Evolutionary conservation across 92 coral and sea anemone genomes (phyloP).

Genomic region (Chrysogorgia sp.): DNA sequence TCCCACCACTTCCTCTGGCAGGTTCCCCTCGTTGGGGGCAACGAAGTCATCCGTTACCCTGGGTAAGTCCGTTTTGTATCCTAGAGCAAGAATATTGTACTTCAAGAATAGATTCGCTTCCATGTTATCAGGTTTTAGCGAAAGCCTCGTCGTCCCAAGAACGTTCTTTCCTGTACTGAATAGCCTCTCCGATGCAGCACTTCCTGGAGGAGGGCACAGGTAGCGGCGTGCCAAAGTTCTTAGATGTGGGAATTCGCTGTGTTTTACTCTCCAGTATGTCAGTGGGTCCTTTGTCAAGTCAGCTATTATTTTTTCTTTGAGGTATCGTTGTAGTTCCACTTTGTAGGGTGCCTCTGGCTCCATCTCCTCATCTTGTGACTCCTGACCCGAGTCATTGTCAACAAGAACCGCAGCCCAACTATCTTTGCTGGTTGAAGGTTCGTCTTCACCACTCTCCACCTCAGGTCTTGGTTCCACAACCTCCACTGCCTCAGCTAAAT

Average conservation of each 20-base stretch:
- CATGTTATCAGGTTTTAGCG: too few species aligned
- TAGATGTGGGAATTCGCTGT: background rate
- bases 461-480: background rate
- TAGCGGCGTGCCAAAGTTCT: conserved; percentile 3
- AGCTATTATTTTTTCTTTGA: background rate
- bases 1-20: too few species aligned
- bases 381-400: background rate
- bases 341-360: conserved; percentile 3
- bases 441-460: background rate
- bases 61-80: too few species aligned
- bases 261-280: background rate
- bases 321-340: conserved; percentile 1
- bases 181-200: conserved; percentile 1
- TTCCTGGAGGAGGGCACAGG: conserved; percentile 1
- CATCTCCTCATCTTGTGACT: background rate
- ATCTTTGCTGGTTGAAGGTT: background rate
- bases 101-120: too few species aligned
- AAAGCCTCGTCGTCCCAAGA: background rate
- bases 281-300: conserved; percentile 1
- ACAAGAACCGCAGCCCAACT: conserved; percentile 2
- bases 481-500: background rate
- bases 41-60: too few species aligned
- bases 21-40: too few species aligned
- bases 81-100: too few species aligned
- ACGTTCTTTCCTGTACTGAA: background rate